A percentile compares a stretch with the other conserved stretches of the same genome.
Conservation (phyloP, 1,140 invertebrate genomes). For the Eumeta japonica region DNA sequence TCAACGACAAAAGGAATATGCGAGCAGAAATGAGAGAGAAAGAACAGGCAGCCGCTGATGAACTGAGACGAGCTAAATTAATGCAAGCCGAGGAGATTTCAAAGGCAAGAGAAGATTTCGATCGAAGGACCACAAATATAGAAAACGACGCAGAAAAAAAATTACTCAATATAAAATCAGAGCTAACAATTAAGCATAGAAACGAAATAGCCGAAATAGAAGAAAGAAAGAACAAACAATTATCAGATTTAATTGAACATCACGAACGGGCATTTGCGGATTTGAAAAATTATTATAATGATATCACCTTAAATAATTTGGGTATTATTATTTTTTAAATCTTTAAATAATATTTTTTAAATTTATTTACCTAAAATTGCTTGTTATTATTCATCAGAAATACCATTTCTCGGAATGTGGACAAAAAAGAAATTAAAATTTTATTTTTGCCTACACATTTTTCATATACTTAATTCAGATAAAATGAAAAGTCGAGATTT, state of each 20-base stretch:
- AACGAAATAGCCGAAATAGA: conserved; percentile 84
- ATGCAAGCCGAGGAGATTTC: conserved; percentile 63
- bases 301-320: conserved; percentile 89
- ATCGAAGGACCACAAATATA: conserved; percentile 73
- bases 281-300: conserved; percentile 92
- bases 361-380: too few species aligned
- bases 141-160: conserved; percentile 77
- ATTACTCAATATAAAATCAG: conserved; percentile 69
- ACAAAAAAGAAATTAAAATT: too few species aligned
- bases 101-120: conserved; percentile 68
- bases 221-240: conserved; percentile 85
- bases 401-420: too few species aligned
- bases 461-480: too few species aligned
- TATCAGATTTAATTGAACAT: conserved; percentile 75
- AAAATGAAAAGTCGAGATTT: too few species aligned
- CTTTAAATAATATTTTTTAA: too few species aligned
- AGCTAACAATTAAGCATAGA: conserved; percentile 69
- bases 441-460: too few species aligned
- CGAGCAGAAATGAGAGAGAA: conserved; percentile 74
- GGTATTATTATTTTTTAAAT: conserved; percentile 26
- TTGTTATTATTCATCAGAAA: not conserved
- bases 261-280: conserved; percentile 84
- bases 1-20: conserved; percentile 76
- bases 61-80: conserved; percentile 40
- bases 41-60: conserved; percentile 64